phyloP scores from a whole-genome alignment of 2,113 vertebrate species.

The Catagonus wagneri region DNA sequence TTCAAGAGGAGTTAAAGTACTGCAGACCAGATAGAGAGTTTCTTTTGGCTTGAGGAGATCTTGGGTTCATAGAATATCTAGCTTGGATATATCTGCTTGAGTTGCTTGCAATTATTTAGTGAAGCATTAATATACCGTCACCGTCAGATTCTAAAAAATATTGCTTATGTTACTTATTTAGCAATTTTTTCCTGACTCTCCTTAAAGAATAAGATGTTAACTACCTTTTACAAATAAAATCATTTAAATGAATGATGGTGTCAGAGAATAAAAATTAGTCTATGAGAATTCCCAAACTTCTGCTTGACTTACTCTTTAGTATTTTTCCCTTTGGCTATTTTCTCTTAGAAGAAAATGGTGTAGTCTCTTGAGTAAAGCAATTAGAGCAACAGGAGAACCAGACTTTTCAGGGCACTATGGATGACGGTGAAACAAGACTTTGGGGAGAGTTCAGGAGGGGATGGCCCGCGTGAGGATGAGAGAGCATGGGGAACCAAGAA shows the following conservation, averaged over 20 bases:
- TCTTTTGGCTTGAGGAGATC: background rate
- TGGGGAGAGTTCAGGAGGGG: background rate
- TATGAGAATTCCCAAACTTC: background rate
- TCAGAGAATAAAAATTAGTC: background rate
- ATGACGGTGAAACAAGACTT: background rate
- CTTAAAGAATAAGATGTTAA: background rate
- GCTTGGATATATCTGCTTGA: background rate
- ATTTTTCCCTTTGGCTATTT: background rate
- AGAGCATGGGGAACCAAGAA: background rate
- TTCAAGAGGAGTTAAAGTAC: background rate
- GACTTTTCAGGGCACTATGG: background rate
- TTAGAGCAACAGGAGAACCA: background rate
- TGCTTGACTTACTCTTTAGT: background rate
- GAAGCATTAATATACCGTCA: background rate
- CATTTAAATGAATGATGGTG: background rate
- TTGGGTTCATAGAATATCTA: background rate
- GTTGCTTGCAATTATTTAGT: background rate
- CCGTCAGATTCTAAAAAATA: background rate
- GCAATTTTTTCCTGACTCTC: background rate
- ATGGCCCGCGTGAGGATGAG: background rate
- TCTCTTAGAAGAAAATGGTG: background rate
- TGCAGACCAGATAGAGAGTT: background rate
- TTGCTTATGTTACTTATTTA: background rate
- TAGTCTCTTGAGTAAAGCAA: background rate
- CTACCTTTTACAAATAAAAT: background rate